Evolutionary conservation across 2,888 invertebrate species (phyloP), one percentile per base, ranked within the genome.

Genomic region (Coecobrya sp.): DNA sequence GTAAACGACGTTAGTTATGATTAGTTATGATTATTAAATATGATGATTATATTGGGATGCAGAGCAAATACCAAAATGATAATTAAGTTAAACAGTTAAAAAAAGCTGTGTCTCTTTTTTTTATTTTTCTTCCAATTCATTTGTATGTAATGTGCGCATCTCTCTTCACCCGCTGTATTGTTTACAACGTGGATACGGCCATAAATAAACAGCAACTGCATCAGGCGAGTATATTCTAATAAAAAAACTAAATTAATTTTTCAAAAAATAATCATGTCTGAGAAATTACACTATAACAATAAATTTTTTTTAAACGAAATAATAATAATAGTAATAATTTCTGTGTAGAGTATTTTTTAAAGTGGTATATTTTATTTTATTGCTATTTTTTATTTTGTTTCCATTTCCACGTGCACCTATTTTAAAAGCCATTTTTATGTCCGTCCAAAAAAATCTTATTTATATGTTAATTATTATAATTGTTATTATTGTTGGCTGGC

Each of bases 151-250:
- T 27, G 5, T 5, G 16, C 73, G 8, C n/a, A n/a, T n/a, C n/a
- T n/a, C n/a, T 49, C 45, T 49, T 49, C 76, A 76, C 19, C 76
- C 76, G 45, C 76, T 49, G 8, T 16, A 45, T 22, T 76, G 10
- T 22, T 42, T 36, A 73, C 70, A 73, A 79, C 88, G 68, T 93
- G 93, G 93, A 93, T 59, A 79, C 76, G 55, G 42, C 68, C 65
- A 76, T 52, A 79, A 82, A 85, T 81, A 89, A 89, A 81, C 91
- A 94, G 94, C 94, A 94, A 94, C 94, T 93, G 94, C 94, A 86
- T 89, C 94, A 94, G 94, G 94, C 94, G 93, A 94, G 94, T 93
- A 89, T 45, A 76, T 70, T 36, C n/a, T 4, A 49, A 76, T 76
- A 73, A 36, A 27, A 27, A 68, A 22, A 59, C 4, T n/a, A 13